Percentiles rank a stretch among this genome's conserved stretches.
phyloP scores from a whole-genome alignment of 2,888 invertebrate genomes.

The Eupithecia insigniata region DNA sequence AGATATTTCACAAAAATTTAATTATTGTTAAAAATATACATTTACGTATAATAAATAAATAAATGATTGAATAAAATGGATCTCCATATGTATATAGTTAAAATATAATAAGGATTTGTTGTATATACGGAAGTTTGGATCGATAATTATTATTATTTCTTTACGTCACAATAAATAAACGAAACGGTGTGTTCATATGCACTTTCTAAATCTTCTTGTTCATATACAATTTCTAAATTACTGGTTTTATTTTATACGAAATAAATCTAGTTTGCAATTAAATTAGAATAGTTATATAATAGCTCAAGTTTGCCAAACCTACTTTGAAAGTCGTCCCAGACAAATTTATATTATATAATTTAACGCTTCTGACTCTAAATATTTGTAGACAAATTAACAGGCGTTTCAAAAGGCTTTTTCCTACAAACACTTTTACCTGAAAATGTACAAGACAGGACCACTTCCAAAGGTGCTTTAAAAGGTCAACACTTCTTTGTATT shows the following conservation, averaged over 20 bases:
- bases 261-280: background rate
- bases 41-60: no score
- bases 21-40: no score
- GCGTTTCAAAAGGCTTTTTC: background rate
- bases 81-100: no score
- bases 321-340: background rate
- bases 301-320: background rate
- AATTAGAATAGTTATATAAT: background rate
- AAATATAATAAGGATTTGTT: background rate
- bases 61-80: no score
- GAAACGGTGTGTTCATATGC: background rate
- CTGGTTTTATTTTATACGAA: background rate
- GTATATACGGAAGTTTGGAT: background rate
- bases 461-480: background rate
- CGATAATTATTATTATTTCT: background rate
- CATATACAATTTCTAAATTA: background rate
- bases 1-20: background rate
- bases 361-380: background rate
- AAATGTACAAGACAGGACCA: slow-evolving; percentile 6
- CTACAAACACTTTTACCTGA: background rate
- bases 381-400: background rate
- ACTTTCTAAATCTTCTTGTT: background rate
- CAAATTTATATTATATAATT: background rate
- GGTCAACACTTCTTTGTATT: slow-evolving; percentile 12
- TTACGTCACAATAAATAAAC: background rate